Evolutionary conservation across 37 sponge, comb jelly and placozoan species (phyloP).

Genomic region (Ephydatia muelleri): DNA sequence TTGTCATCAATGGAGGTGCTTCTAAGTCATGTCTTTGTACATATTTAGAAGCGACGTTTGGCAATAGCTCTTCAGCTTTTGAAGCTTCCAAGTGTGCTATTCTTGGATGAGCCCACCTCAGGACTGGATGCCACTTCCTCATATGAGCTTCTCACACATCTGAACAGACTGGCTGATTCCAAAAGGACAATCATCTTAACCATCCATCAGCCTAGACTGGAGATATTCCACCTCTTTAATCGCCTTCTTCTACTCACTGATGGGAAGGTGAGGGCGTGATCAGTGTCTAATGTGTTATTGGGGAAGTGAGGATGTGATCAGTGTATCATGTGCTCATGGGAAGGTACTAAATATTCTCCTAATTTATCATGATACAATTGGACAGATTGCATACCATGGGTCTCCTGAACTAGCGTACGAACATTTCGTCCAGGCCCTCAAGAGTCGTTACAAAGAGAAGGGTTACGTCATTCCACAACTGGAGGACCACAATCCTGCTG

Average conservation of each 20-base stretch:
- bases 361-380: too few species aligned
- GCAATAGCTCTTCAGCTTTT: conserved; percentile 73
- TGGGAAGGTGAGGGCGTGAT: too few species aligned
- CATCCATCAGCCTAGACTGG: conserved; percentile 66
- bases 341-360: too few species aligned
- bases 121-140: conserved; percentile 21
- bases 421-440: conserved; percentile 52
- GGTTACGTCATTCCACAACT: not conserved
- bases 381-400: conserved; percentile 69
- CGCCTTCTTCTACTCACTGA: conserved; percentile 24
- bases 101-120: conserved; percentile 85
- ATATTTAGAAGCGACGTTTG: conserved; percentile 48
- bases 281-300: too few species aligned
- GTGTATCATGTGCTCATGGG: too few species aligned
- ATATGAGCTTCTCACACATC: conserved; percentile 30
- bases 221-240: conserved; percentile 40
- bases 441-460: not conserved
- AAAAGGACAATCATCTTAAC: conserved; percentile 65
- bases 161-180: conserved; percentile 40
- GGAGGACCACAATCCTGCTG: conserved; percentile 55
- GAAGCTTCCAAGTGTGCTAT: conserved; percentile 58
- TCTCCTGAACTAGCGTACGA: conserved; percentile 67
- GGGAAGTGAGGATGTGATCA: too few species aligned
- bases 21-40: not conserved
- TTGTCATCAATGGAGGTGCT: not conserved